A percentile compares a stretch with the other conserved stretches of the same genome.
These are phyloP conservation scores for Cryptosula pallasiana DNA, from an alignment of 2,888 invertebrate species.

Conservation along the genomic window DNA sequence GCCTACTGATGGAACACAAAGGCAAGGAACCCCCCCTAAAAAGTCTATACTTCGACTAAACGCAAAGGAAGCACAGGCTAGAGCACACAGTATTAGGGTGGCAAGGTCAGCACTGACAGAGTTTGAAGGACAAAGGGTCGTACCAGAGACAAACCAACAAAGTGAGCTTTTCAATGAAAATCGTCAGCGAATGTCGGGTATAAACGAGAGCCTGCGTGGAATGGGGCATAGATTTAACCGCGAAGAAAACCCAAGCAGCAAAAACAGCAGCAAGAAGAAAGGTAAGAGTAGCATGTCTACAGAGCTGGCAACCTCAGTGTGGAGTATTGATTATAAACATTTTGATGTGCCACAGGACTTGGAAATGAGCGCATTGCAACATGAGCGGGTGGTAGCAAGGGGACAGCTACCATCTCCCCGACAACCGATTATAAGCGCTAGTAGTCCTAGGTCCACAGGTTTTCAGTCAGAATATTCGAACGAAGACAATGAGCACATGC, in stretches of 20 bases:
- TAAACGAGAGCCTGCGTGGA: not conserved
- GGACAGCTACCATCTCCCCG: not conserved
- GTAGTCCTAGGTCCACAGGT: not conserved
- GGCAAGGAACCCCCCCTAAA: not conserved
- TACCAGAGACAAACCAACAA: not conserved
- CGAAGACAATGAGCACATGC: not conserved
- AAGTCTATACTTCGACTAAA: not conserved
- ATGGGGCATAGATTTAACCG: not conserved
- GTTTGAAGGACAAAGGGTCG: conserved; percentile 15
- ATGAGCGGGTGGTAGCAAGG: not conserved
- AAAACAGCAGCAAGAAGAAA: not conserved
- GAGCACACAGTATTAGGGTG: not conserved
- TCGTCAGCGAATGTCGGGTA: not conserved
- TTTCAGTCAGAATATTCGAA: not conserved
- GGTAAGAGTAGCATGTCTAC: not conserved
- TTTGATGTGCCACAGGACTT: conserved; percentile 1
- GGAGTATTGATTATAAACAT: conserved; percentile 16
- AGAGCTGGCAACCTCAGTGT: not conserved
- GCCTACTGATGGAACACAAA: not conserved
- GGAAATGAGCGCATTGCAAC: too few species aligned
- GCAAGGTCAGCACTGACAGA: not conserved
- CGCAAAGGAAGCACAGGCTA: not conserved
- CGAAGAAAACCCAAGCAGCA: not conserved
- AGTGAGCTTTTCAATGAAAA: not conserved
- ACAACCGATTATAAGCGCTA: not conserved